These are phyloP conservation scores for Mandrillus leucophaeus DNA, from an alignment of 2,113 vertebrate species.

Conservation along the genomic window DNA sequence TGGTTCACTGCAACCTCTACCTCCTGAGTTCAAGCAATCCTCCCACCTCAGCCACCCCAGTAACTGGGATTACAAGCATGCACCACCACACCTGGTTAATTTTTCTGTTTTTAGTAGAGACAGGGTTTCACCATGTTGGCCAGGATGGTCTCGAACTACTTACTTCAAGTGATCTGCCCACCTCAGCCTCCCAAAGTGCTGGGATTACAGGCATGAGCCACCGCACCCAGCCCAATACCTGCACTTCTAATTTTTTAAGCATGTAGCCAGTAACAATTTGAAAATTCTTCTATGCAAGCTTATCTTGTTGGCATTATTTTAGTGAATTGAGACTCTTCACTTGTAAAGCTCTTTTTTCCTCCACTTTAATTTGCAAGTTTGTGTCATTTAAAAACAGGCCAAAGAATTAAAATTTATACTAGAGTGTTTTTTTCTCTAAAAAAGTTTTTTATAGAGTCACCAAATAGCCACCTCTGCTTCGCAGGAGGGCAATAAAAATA, in stretches of 20 bases:
- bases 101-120: no score
- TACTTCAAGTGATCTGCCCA: no score
- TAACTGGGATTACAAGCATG: no score
- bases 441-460: neutral
- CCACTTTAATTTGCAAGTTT: constrained; percentile 79
- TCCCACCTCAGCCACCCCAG: no score
- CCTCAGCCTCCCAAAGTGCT: no score
- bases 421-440: constrained; percentile 75
- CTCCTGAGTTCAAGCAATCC: no score
- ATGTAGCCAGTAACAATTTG: constrained; percentile 86
- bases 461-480: neutral
- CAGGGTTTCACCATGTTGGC: no score
- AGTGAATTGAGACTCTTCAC: constrained; percentile 79
- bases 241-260: constrained; percentile 85
- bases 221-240: constrained; percentile 62
- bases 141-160: no score
- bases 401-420: constrained; percentile 77
- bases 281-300: constrained; percentile 85
- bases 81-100: no score
- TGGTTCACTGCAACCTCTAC: no score
- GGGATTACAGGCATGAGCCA: no score
- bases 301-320: constrained; percentile 86
- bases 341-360: constrained; percentile 78
- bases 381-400: constrained; percentile 81
- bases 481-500: neutral